A percentile compares a stretch with the other conserved stretches of the same genome.
Conservation (phyloP, 2,888 invertebrate species). For the Pandemis heparana region DNA sequence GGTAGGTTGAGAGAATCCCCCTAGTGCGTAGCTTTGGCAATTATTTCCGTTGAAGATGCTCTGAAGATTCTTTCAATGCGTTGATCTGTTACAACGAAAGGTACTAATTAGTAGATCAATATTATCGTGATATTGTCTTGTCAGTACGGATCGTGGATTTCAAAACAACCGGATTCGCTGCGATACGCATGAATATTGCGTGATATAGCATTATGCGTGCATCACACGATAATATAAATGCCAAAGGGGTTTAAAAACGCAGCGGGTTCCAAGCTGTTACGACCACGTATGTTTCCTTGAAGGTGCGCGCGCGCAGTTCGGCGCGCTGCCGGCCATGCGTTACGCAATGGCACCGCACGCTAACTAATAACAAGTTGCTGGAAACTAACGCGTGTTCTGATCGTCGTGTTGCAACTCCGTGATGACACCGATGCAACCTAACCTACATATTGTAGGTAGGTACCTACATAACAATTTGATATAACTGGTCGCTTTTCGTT, state of each 20-base stretch:
- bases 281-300: constrained; percentile 6
- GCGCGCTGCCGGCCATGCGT: constrained; percentile 51
- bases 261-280: not conserved
- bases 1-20: too few species aligned
- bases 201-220: too few species aligned
- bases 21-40: too few species aligned
- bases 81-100: too few species aligned
- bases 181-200: too few species aligned
- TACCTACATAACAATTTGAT: not conserved
- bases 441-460: not conserved
- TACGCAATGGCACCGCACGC: constrained; percentile 52
- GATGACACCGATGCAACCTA: not conserved
- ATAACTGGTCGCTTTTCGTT: too few species aligned
- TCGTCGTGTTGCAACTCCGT: constrained; percentile 1
- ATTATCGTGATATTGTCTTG: too few species aligned
- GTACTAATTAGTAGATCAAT: too few species aligned
- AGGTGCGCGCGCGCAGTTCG: constrained; percentile 43
- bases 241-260: not conserved
- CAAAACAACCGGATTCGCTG: too few species aligned
- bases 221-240: not conserved
- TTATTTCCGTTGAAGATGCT: too few species aligned
- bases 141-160: too few species aligned
- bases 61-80: too few species aligned
- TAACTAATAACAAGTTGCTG: constrained; percentile 23
- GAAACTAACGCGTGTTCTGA: constrained; percentile 30